Base-by-base conservation (phyloP, 2,797 vertebrate species). In the Chromobotia macracanthus region DNA sequence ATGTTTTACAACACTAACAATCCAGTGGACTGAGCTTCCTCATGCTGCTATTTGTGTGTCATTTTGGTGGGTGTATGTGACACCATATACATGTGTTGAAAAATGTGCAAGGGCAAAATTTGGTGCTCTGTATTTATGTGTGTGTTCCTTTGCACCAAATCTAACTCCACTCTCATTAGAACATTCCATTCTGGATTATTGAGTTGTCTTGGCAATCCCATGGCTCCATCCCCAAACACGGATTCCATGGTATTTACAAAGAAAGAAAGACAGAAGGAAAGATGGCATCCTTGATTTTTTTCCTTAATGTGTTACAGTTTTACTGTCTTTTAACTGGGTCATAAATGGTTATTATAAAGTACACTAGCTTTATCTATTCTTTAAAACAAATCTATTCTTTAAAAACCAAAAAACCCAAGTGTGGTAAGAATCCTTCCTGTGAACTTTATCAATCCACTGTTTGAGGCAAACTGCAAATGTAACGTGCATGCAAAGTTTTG, bases 131-230 rank as follows among this genome's bases (percentile, higher is more conserved):
- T 60, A 83, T 81, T 81, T 72, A 81, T 70, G 66, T 73, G 76
- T 74, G 56, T 73, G 44, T 76, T 85, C 68, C 76, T 88, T 85
- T 84, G 35, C 58, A 86, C 75, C 85, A 86, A 88, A 89, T 90
- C 85, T 79, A 84, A 80, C 86, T 87, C 85, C 85, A 77, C 77
- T 90, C 88, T 93, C 87, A 89, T 91, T 90, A 88, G 85, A 87
- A 90, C 88, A 92, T 91, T 92, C 90, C 91, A 88, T 77, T 87
- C 86, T 88, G 89, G 88, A 89, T 91, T 91, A 91, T 83, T 89
- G 86, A 87, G 90, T 91, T 92, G 90, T 90, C 89, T 88, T 89
- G 87, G 89, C 84, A 87, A 89, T 87, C 75, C 80, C 76, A 84
- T 91, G 91, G 90, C 90, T 89, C 82, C 82, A 83, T 89, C 93